These are phyloP conservation scores for Mantis religiosa DNA, from an alignment of 2,888 invertebrate genomes.

Conservation along the genomic window DNA sequence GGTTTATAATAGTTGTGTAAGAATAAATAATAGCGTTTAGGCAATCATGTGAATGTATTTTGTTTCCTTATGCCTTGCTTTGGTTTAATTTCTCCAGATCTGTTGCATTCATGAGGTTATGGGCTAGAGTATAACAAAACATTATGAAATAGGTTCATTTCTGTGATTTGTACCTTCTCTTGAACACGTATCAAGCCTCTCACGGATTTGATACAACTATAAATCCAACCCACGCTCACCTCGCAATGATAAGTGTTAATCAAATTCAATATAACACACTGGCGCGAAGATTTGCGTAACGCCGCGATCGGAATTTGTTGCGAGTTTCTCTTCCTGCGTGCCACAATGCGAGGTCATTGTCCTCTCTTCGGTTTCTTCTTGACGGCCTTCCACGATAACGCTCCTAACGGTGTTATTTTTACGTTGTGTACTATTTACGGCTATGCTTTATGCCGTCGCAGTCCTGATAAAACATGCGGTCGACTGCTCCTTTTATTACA, in stretches of 20 bases:
- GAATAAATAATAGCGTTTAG: too few species aligned
- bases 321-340: not conserved
- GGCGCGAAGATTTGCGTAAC: not conserved
- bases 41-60: too few species aligned
- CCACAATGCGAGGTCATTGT: not conserved
- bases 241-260: not conserved
- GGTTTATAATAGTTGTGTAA: too few species aligned
- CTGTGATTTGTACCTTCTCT: not conserved
- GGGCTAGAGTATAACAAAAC: too few species aligned
- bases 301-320: not conserved
- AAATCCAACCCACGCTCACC: too few species aligned
- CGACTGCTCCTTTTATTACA: not conserved
- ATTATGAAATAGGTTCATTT: too few species aligned
- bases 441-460: not conserved
- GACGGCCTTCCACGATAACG: not conserved
- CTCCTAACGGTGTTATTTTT: not conserved
- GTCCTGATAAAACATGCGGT: not conserved
- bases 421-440: not conserved
- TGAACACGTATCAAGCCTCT: too few species aligned
- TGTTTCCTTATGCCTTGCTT: too few species aligned
- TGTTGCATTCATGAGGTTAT: too few species aligned
- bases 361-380: not conserved
- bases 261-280: not conserved
- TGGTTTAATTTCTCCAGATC: too few species aligned
- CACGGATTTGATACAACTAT: not conserved